Evolutionary conservation across 1,140 invertebrate genomes (phyloP), one percentile per base, ranked within the genome.

Genomic region (Anastrepha ludens): DNA sequence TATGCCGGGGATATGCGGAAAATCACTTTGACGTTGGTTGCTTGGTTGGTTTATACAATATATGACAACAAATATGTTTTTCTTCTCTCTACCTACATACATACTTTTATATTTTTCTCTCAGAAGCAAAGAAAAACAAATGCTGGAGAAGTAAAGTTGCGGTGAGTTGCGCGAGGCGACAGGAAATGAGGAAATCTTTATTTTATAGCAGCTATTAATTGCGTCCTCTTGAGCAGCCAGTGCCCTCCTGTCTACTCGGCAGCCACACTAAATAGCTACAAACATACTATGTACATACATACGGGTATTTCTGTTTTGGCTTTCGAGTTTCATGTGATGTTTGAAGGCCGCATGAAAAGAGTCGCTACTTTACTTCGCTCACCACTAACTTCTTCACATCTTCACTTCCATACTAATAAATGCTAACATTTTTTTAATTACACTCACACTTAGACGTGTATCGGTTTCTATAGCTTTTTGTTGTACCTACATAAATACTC

Each of bases 101-200:
- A n/a, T 74, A 11, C 4, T 41, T 78, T 3, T 44, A 15, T 11
- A 4, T n/a, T 29, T 74, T 47, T 13, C 39, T 44, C 41, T n/a
- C 41, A 17, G 6, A 50, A 8, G 44, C 41, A n/a, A 81, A 81
- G n/a, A 81, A 7, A 29, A 81, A 58, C 50, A 81, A 58, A 55
- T 86, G 60, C n/a, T 11, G 20, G 58, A 62, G n/a, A 39, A 60
- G 11, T 62, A 29, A 29, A 29, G 44, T 13, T 29, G 29, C 6
- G 20, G 64, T 58, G 85, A 20, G 15, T 20, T 7, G 13, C 60
- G 13, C 58, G 59, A 13, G 3, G 60, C 20, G 60, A 62, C 55
- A 86, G 74, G 74, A 81, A 81, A 81, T 81, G 74, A 81, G 74
- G 74, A 81, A 81, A 81, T 81, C n/a, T 81, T 81, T 81, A 55